These are phyloP conservation scores for Acanthis flammea DNA, from an alignment of 2,797 vertebrate species.

Conservation along the genomic window DNA sequence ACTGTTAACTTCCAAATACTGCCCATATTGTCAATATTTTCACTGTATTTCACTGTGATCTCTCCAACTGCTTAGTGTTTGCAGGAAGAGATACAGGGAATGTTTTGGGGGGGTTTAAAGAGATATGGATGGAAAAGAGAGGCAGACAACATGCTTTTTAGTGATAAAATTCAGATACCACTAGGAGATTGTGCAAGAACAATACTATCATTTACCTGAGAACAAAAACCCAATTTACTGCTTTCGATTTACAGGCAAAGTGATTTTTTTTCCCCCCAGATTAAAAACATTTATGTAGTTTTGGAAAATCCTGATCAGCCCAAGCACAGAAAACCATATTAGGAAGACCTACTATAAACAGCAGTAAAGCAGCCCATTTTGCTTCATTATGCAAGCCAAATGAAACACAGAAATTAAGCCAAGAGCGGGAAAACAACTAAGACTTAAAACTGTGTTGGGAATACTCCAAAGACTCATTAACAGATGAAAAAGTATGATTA, in stretches of 20 bases:
- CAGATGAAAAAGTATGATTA: constrained; percentile 68
- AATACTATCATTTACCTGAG: not conserved
- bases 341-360: not conserved
- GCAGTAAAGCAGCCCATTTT: not conserved
- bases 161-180: not conserved
- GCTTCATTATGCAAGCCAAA: constrained; percentile 28
- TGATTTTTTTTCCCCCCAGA: not conserved
- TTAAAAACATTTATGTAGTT: not conserved
- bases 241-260: not conserved
- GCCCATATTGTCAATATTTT: not conserved
- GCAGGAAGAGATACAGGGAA: not conserved
- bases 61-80: not conserved
- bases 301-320: not conserved
- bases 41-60: not conserved
- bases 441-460: constrained; percentile 54
- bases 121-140: not conserved
- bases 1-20: not conserved
- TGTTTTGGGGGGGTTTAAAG: not conserved
- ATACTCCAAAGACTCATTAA: constrained; percentile 66
- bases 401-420: constrained; percentile 44
- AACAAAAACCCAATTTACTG: not conserved
- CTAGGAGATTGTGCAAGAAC: not conserved
- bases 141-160: not conserved
- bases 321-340: not conserved
- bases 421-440: constrained; percentile 37